Conservation (phyloP, 1,140 invertebrate genomes). For the Lepidurus packardi region DNA sequence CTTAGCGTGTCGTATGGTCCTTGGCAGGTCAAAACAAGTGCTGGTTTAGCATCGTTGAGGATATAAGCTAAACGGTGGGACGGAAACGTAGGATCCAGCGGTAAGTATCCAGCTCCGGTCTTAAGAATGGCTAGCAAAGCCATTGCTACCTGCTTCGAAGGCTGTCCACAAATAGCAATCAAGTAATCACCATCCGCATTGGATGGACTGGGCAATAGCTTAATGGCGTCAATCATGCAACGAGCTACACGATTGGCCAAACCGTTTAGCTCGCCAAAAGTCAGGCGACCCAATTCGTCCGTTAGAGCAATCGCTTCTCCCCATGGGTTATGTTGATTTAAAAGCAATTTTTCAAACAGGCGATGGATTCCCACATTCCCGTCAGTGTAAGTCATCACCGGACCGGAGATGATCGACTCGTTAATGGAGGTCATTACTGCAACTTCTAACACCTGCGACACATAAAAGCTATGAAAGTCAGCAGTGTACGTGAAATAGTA, state of each 20-base stretch:
- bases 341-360: background rate
- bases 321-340: background rate
- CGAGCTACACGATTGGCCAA: background rate
- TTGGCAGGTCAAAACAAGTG: conserved; percentile 42
- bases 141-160: conserved; percentile 61
- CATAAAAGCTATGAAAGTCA: too few relatives aligned
- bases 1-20: background rate
- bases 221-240: background rate
- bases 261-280: background rate
- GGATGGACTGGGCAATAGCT: conserved; percentile 31
- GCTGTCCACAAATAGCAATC: conserved; percentile 68
- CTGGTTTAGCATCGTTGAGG: conserved; percentile 64
- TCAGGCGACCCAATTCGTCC: background rate
- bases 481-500: too few relatives aligned
- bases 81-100: conserved; percentile 70
- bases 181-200: conserved; percentile 62
- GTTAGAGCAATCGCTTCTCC: background rate
- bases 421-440: background rate
- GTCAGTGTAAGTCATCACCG: background rate
- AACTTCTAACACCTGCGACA: too few relatives aligned
- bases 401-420: background rate
- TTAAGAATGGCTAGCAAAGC: conserved; percentile 71
- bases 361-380: background rate
- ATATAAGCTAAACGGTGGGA: conserved; percentile 67
- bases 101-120: conserved; percentile 72